Percentiles rank a stretch among this genome's conserved stretches.
phyloP scores from a whole-genome alignment of 2,888 invertebrate species.

The Philereme transversata region DNA sequence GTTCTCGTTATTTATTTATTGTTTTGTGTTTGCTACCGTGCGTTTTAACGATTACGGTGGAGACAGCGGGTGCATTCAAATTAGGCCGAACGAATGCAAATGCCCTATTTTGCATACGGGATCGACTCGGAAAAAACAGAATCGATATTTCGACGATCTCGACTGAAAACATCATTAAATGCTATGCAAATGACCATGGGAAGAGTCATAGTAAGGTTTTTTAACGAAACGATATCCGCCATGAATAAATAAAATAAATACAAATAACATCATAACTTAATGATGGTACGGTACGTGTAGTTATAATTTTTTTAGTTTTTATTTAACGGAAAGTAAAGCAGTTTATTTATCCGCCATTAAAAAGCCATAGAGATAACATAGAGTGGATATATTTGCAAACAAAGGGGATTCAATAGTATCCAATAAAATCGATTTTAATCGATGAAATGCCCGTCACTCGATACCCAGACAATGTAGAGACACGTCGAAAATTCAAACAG shows the following conservation, averaged over 20 bases:
- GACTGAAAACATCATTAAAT: conserved; percentile 74
- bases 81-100: conserved; percentile 77
- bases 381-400: conserved; percentile 67
- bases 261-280: too few relatives aligned
- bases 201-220: conserved; percentile 40
- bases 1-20: conserved; percentile 81
- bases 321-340: not conserved
- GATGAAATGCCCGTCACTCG: conserved; percentile 64
- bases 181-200: conserved; percentile 66
- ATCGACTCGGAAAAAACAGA: conserved; percentile 52
- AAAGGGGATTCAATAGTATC: conserved; percentile 69
- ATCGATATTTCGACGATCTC: conserved; percentile 56
- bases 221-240: conserved; percentile 46
- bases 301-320: not conserved
- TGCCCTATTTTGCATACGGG: conserved; percentile 70
- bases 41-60: conserved; percentile 73
- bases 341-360: conserved; percentile 40
- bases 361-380: conserved; percentile 44
- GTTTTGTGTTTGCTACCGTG: conserved; percentile 78
- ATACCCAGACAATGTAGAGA: conserved; percentile 63
- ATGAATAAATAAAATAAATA: conserved; percentile 22
- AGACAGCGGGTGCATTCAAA: conserved; percentile 78
- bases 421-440: conserved; percentile 73
- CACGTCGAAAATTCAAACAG: conserved; percentile 57
- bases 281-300: too few relatives aligned